A percentile compares a stretch with the other conserved stretches of the same genome.
These are phyloP conservation scores for Cyanoramphus novaezelandiae DNA, from an alignment of 2,113 vertebrate species.

Conservation along the genomic window DNA sequence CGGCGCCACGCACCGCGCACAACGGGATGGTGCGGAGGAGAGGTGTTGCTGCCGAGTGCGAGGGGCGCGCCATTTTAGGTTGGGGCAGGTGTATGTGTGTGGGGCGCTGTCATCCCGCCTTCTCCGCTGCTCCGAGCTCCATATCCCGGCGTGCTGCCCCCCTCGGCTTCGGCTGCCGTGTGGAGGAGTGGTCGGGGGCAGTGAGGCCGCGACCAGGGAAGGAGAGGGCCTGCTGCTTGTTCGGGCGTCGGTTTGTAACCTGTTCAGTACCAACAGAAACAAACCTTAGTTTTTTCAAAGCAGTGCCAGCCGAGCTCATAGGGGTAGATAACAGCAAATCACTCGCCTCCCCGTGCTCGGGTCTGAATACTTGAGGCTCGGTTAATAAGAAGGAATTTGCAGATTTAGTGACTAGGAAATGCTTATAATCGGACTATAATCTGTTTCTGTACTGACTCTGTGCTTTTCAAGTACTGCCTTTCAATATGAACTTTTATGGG, in stretches of 20 bases:
- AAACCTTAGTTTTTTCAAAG: background rate
- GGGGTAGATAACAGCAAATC: background rate
- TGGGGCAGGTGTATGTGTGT: background rate
- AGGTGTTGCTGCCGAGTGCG: background rate
- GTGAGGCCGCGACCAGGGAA: background rate
- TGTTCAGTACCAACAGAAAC: background rate
- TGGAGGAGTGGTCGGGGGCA: background rate
- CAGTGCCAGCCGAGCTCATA: fast-evolving
- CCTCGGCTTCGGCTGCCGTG: background rate
- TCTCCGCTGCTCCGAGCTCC: background rate
- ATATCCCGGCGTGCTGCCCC: no score
- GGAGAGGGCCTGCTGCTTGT: background rate
- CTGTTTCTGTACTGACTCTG: background rate
- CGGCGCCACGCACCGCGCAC: no score
- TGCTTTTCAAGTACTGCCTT: background rate
- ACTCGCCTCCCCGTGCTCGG: fast-evolving
- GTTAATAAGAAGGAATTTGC: background rate
- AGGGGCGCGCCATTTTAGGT: background rate
- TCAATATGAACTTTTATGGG: background rate
- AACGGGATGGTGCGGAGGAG: no score
- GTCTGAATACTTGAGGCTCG: fast-evolving
- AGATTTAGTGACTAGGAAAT: background rate
- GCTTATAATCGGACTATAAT: background rate
- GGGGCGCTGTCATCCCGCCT: no score
- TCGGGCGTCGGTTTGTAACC: background rate